phyloP scores from a whole-genome alignment of 2,888 invertebrate species.

The Ichneumon xanthorius region DNA sequence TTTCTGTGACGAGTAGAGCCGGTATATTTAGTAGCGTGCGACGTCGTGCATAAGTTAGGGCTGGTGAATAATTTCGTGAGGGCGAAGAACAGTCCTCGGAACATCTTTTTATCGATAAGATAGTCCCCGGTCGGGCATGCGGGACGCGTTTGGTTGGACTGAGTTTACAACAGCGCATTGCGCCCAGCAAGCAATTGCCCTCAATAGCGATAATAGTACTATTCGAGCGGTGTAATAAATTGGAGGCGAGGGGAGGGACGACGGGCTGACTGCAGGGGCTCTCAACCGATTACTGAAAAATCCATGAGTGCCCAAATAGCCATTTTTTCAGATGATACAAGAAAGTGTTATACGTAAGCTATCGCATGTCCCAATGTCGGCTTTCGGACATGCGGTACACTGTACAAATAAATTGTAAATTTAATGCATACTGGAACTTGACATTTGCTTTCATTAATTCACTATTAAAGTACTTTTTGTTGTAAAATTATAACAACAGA shows the following conservation, averaged over 20 bases:
- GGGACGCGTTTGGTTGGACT: background rate
- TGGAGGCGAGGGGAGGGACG: background rate
- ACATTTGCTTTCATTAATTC: no score
- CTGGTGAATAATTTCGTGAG: background rate
- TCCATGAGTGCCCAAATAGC: no score
- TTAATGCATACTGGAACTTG: no score
- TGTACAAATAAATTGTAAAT: no score
- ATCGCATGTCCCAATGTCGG: no score
- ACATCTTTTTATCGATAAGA: background rate
- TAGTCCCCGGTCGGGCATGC: background rate
- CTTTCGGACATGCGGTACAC: no score
- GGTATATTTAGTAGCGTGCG: background rate
- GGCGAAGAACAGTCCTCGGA: background rate
- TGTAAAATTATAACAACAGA: no score
- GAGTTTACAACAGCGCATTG: conserved; percentile 1
- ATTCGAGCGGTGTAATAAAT: conserved; percentile 2
- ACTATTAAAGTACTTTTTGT: no score
- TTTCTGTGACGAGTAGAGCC: background rate
- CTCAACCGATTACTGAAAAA: background rate
- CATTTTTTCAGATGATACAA: no score
- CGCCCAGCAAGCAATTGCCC: conserved; percentile 5
- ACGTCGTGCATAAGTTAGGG: background rate
- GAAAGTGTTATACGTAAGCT: no score
- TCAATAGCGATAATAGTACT: conserved; percentile 6
- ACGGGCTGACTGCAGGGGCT: background rate